These are phyloP conservation scores for Reticulitermes speratus DNA, from an alignment of 1,140 invertebrate species.

Conservation along the genomic window DNA sequence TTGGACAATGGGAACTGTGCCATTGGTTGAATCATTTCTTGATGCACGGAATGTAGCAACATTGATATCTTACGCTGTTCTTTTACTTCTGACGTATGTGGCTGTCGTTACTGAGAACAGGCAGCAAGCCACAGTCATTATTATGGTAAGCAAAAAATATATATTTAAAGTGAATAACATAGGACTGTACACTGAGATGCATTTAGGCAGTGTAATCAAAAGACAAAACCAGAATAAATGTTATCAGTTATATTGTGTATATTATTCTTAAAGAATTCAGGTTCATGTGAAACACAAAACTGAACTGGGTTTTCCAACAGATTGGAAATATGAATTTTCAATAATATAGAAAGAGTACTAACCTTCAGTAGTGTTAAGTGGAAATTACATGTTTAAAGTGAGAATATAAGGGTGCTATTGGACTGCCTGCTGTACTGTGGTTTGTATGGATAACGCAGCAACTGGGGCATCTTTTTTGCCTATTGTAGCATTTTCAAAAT, in stretches of 20 bases:
- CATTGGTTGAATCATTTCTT: constrained; percentile 73
- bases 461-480: no score
- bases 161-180: neutral
- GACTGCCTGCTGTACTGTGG: no score
- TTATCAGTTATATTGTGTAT: constrained; percentile 18
- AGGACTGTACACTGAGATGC: neutral
- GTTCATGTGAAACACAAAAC: no score
- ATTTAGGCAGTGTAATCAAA: neutral
- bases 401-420: no score
- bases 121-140: constrained; percentile 69
- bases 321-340: no score
- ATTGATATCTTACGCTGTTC: constrained; percentile 63
- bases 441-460: no score
- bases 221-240: neutral
- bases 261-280: constrained; percentile 8
- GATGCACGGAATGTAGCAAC: constrained; percentile 88
- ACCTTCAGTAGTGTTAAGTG: no score
- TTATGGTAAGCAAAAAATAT: constrained; percentile 66
- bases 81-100: constrained; percentile 63
- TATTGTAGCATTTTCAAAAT: no score
- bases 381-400: no score
- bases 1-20: constrained; percentile 98
- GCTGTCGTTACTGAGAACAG: constrained; percentile 65
- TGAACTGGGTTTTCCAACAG: no score
- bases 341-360: no score